A percentile compares a stretch with the other conserved stretches of the same genome.
phyloP scores from a whole-genome alignment of 2,113 vertebrate genomes.

The Cochlearius cochlearius region DNA sequence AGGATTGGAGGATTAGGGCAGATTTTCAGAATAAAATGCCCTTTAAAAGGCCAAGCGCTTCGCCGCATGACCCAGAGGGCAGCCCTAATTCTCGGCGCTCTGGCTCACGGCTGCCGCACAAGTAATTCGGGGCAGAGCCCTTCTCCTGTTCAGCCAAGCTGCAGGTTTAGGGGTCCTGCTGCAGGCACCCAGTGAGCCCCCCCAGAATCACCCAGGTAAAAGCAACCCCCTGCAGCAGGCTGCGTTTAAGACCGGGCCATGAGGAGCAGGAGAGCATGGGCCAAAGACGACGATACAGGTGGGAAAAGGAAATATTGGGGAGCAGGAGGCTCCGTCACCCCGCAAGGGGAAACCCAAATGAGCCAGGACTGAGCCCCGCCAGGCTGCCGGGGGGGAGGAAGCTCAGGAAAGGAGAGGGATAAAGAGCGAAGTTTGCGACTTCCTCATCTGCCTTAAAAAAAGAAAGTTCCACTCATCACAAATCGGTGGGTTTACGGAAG shows the following conservation, averaged over 20 bases:
- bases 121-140: not conserved
- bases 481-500: fast-evolving
- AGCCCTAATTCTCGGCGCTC: not conserved
- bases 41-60: not conserved
- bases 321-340: not conserved
- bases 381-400: not conserved
- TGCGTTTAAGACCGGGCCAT: fast-evolving
- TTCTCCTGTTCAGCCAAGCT: not conserved
- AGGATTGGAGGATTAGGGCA: slow-evolving; percentile 27
- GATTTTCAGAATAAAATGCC: not conserved
- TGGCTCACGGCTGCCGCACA: not conserved
- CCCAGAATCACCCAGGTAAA: not conserved
- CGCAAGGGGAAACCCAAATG: fast-evolving
- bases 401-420: fast-evolving
- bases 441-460: not conserved
- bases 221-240: no score
- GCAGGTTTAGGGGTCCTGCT: not conserved
- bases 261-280: not conserved
- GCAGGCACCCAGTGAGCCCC: not conserved
- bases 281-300: fast-evolving
- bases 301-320: fast-evolving
- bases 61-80: not conserved
- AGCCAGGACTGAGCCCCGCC: not conserved
- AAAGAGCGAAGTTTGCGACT: not conserved
- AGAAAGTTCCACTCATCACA: not conserved